These are phyloP conservation scores for Enteromius fasciolatus DNA, from an alignment of 2,797 vertebrate genomes.

Conservation along the genomic window DNA sequence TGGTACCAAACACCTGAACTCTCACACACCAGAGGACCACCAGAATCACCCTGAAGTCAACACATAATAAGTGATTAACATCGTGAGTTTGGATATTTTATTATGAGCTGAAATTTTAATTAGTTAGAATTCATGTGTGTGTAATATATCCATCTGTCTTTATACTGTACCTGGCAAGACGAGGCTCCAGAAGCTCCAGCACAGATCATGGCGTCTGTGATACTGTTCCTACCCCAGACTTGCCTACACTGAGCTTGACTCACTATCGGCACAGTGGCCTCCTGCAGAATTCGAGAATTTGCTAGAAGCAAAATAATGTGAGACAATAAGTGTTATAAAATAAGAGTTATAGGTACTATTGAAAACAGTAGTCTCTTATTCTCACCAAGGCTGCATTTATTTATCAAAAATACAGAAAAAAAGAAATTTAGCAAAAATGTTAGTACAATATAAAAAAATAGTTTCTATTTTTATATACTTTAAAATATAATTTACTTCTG, in stretches of 20 bases:
- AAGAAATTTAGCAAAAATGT: too few relatives aligned
- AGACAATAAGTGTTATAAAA: neutral
- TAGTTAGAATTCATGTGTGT: neutral
- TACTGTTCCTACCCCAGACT: conserved; percentile 76
- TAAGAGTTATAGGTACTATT: neutral
- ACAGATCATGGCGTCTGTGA: conserved; percentile 86
- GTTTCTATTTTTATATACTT: too few relatives aligned
- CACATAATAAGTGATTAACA: neutral
- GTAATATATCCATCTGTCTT: neutral
- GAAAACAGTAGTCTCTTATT: too few relatives aligned
- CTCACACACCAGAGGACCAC: conserved; percentile 84
- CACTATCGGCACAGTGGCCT: conserved; percentile 73
- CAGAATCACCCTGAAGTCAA: conserved; percentile 82
- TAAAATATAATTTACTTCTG: too few relatives aligned
- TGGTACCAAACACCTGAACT: conserved; percentile 74
- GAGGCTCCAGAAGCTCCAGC: conserved; percentile 81
- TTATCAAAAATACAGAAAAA: too few relatives aligned
- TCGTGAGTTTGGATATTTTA: neutral
- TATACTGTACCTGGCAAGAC: conserved; percentile 86
- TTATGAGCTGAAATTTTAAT: neutral
- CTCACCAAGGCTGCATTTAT: too few relatives aligned
- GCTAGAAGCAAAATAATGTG: conserved; percentile 58
- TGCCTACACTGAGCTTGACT: conserved; percentile 66
- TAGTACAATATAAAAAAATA: too few relatives aligned
- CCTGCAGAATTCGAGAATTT: conserved; percentile 68